These are phyloP conservation scores for Nannospalax galili DNA, from an alignment of 2,113 vertebrate genomes.

Conservation along the genomic window DNA sequence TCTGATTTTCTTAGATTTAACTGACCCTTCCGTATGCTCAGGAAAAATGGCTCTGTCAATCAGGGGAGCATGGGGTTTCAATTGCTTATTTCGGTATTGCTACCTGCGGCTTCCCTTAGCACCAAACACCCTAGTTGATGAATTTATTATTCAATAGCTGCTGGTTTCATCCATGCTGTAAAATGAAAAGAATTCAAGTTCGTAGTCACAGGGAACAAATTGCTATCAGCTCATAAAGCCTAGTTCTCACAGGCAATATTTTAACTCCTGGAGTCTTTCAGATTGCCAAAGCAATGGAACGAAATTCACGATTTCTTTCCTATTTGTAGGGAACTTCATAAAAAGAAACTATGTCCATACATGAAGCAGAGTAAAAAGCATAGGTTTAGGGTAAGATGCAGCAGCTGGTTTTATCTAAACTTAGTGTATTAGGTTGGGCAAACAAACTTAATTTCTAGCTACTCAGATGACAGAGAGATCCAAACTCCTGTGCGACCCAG, in stretches of 20 bases:
- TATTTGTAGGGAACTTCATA: neutral
- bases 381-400: neutral
- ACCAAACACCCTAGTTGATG: conserved; percentile 16
- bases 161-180: neutral
- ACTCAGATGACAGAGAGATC: neutral
- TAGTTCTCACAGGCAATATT: neutral
- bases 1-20: conserved; percentile 63
- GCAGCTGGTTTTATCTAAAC: neutral
- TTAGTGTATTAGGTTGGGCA: neutral
- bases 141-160: conserved; percentile 53
- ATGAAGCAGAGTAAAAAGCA: neutral
- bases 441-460: neutral
- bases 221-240: conserved; percentile 12
- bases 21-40: neutral
- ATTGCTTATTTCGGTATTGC: conserved; percentile 51
- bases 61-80: conserved; percentile 38
- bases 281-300: conserved; percentile 5
- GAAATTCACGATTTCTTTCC: neutral
- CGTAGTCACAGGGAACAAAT: neutral
- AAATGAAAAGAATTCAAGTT: conserved; percentile 44
- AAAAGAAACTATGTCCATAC: neutral
- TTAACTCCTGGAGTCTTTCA: neutral
- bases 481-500: neutral
- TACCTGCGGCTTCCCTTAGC: conserved; percentile 26
- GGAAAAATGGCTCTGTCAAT: conserved; percentile 51